Base-by-base conservation (phyloP, 2,888 invertebrate species). In the Stenolophus ochropezus region DNA sequence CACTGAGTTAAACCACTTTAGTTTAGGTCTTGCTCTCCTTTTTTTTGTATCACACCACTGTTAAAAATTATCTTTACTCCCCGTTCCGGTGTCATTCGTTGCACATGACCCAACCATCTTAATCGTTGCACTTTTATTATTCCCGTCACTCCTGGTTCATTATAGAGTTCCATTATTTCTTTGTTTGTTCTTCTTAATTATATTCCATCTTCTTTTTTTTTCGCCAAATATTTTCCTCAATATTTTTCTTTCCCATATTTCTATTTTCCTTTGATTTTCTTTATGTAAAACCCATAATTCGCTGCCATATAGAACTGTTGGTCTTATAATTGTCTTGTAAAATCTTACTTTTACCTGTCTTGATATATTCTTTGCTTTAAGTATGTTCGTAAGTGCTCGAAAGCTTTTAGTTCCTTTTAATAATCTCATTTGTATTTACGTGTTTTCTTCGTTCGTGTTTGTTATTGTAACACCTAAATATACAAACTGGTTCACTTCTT, bases 261-360 rank as follows among this genome's bases (percentile, higher is more conserved):
- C 56, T 56, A 69, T 11, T 5, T 1, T 69, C 14, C 4, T 33
- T 33, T 42, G 33, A 21, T 33, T 20, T 14, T 11, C 20, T 6
- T 16, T 16, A 11, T 33, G n/a, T 69, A 69, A 27, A 0, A 42
- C 11, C 33, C 33, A 33, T 69, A 20, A 18, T 18, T 69, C 16
- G 14, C 33, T n/a, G 5, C 42, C 33, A 5, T 69, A 69, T 8
- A 20, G 8, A 6, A 8, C 33, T 69, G 1, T 33, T 11, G 33
- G 33, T n/a, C 27, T 69, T 69, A 33, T 69, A 1, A 69, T 33
- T n/a, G 33, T 25, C 8, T 69, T 69, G 4, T 69, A 33, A 33
- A 18, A 14, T 42, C 42, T 69, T n/a, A 33, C 18, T 42, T 69
- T 69, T 14, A 27, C 1, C 16, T 25, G 1, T 69, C 69, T 33